Base-by-base conservation (phyloP, 2,888 invertebrate genomes). In the Pycnomerus fuliginosus region DNA sequence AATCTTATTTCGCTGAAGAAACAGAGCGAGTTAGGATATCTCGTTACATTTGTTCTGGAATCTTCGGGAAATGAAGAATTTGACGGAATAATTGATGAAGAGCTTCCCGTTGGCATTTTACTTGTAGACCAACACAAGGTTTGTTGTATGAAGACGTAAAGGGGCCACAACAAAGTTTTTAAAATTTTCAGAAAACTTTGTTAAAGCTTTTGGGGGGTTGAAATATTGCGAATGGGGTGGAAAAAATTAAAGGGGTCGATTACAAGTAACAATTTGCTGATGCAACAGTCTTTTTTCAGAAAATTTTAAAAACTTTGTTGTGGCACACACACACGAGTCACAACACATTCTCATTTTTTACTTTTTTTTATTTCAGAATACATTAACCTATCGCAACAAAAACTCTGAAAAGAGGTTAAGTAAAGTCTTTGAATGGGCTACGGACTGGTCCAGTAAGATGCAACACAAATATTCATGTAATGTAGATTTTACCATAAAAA, bases 401-500 rank as follows among this genome's bases (percentile, higher is more conserved):
- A 76, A 79, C 11, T 73, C 72, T 8, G 74, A 70, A 30, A 72
- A 81, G 45, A 76, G 77, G 27, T 86, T 87, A 85, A 83, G 85
- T 0, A 68, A 74, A 33, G 80, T 89, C 66, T 89, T 89, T 67
- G 79, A 82, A 1, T 72, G 78, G 2, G 81, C 88, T 78, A n/a
- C n/a, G n/a, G n/a, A n/a, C n/a, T n/a, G n/a, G n/a, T n/a, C n/a
- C n/a, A 86, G 88, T 65, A 65, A 70, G 11, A 48, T 71, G 7
- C 67, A 68, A 49, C 29, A 38, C 2, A 30, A 44, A 1, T 56
- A 60, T 44, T 16, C 44, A 0, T 35, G 61, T n/a, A 77, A 89
- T 7, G 86, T 86, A 61, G 89, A 90, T 67, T 90, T 90, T 69
- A 83, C 82, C 27, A 82, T 90, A 33, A 83, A 84, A 38, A 89